phyloP scores from a whole-genome alignment of 2,888 invertebrate genomes.

The Noctua comes region DNA sequence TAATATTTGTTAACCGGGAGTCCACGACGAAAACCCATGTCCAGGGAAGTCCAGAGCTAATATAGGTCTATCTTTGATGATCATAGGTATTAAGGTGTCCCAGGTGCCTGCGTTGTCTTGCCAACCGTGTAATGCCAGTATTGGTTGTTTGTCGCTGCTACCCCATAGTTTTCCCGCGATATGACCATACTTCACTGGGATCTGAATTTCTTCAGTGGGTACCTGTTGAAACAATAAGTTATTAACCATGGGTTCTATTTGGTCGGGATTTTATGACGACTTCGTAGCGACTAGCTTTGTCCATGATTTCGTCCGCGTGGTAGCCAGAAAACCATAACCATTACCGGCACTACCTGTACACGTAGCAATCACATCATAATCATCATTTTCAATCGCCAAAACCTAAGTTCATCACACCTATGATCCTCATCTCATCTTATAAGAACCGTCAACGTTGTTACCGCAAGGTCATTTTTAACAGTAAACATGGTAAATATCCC shows the following conservation, averaged over 20 bases:
- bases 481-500: too few species aligned
- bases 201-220: slow-evolving; percentile 91
- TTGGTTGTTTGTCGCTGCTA: slow-evolving; percentile 90
- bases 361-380: neutral
- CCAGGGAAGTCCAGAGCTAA: slow-evolving; percentile 93
- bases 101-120: slow-evolving; percentile 95
- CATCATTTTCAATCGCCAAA: neutral
- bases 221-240: slow-evolving; percentile 70
- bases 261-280: neutral
- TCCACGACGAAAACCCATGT: slow-evolving; percentile 93
- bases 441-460: neutral
- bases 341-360: neutral
- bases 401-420: neutral
- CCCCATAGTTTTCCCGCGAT: slow-evolving; percentile 94
- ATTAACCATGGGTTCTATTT: neutral
- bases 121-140: slow-evolving; percentile 94
- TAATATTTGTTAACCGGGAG: slow-evolving; percentile 85
- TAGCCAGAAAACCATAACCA: neutral
- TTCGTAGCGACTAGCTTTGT: neutral
- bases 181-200: slow-evolving; percentile 93
- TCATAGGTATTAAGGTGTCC: slow-evolving; percentile 92
- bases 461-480: neutral
- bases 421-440: neutral
- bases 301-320: neutral
- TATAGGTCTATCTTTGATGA: slow-evolving; percentile 83